phyloP scores from a whole-genome alignment of 2,888 invertebrate genomes.

The Trileptium ribeirensis region DNA sequence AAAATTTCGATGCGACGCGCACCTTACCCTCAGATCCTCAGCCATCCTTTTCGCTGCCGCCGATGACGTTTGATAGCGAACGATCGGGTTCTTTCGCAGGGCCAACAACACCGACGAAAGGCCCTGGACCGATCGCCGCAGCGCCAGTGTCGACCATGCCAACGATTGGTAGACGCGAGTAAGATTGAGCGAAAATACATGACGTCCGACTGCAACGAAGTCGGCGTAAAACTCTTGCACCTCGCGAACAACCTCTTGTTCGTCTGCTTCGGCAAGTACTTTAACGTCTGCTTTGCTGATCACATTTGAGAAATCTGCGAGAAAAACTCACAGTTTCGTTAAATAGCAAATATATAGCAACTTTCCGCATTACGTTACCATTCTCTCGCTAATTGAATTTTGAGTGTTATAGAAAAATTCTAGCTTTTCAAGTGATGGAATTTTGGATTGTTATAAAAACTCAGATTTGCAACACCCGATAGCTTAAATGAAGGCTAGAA shows the following conservation, averaged over 20 bases:
- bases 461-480: too few species aligned
- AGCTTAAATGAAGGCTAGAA: too few species aligned
- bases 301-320: constrained; percentile 87
- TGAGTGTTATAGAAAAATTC: too few species aligned
- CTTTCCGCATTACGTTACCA: too few species aligned
- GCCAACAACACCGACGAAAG: constrained; percentile 76
- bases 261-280: constrained; percentile 89
- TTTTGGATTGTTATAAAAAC: too few species aligned
- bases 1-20: too few species aligned
- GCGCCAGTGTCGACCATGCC: constrained; percentile 67
- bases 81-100: constrained; percentile 77
- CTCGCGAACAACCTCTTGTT: constrained; percentile 91
- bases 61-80: constrained; percentile 80
- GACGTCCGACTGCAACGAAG: constrained; percentile 82
- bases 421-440: too few species aligned
- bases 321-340: too few species aligned
- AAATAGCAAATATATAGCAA: too few species aligned
- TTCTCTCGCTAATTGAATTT: too few species aligned
- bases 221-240: constrained; percentile 93
- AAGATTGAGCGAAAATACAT: constrained; percentile 66
- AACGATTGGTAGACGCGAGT: constrained; percentile 47
- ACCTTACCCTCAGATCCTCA: constrained; percentile 64
- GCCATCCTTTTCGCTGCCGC: constrained; percentile 75
- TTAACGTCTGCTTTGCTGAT: constrained; percentile 94
- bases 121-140: constrained; percentile 75